These are phyloP conservation scores for Monochamus alternatus DNA, from an alignment of 2,888 invertebrate species.

Conservation along the genomic window DNA sequence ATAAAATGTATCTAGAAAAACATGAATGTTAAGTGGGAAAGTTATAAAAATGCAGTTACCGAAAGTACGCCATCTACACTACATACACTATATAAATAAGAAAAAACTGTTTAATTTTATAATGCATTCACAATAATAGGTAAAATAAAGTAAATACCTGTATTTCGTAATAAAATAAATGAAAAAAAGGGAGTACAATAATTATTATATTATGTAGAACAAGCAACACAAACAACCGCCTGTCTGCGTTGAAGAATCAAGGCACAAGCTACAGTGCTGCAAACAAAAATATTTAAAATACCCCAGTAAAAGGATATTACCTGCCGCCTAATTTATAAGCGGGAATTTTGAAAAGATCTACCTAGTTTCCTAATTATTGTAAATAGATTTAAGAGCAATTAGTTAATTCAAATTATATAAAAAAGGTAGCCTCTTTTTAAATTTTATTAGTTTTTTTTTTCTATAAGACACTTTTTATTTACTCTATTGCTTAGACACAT, in stretches of 20 bases:
- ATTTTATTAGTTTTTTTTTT: no score
- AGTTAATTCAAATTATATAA: no score
- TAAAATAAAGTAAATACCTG: constrained; percentile 14
- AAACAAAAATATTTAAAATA: constrained; percentile 12
- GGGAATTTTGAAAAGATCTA: constrained; percentile 1
- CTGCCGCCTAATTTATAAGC: constrained; percentile 5
- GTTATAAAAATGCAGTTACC: background rate
- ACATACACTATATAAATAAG: background rate
- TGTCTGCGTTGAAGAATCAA: constrained; percentile 30
- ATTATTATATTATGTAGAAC: constrained; percentile 4
- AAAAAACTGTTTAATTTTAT: background rate
- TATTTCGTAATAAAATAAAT: background rate
- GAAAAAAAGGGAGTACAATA: background rate
- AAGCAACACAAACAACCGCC: constrained; percentile 30
- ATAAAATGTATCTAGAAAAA: background rate
- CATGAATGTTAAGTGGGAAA: background rate
- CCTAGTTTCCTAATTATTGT: no score
- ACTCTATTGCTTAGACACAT: no score
- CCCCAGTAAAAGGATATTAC: background rate
- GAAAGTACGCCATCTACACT: constrained; percentile 40
- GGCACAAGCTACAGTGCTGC: constrained; percentile 37
- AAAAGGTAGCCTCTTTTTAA: no score
- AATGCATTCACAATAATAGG: background rate
- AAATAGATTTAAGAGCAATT: no score
- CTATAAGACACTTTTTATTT: no score